Base-by-base conservation (phyloP, 1,140 invertebrate species). In the Euwallacea fornicatus region DNA sequence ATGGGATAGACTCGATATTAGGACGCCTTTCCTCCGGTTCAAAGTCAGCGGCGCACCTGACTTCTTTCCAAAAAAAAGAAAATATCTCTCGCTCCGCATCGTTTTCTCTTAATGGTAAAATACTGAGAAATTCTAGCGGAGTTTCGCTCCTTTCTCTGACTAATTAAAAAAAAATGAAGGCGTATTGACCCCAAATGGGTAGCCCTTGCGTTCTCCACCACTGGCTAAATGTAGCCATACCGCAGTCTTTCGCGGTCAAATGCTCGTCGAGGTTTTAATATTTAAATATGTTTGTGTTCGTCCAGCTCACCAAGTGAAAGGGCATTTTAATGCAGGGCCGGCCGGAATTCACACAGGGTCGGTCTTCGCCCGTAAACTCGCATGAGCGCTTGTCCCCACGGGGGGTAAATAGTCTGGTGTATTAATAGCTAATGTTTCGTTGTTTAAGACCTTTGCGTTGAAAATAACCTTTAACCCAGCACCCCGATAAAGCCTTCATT, bases 221-320 rank as follows among this genome's bases (percentile, higher is more conserved):
- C 66, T 68, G 66, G 65, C 55, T 58, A 68, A 61, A 43, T 68
- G 66, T 68, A 11, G 66, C 66, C 66, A 68, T 68, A 68, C 66
- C 66, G 66, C 66, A 68, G 66, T 68, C 66, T 68, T 68, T 68
- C 66, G 66, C 66, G 66, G 66, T 68, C 66, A 68, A 68, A 60
- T 70, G 68, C 62, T 70, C 55, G 68, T 70, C 68, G 62, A 47
- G 68, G 60, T 63, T 70, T 70, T 70, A 70, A 70, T 70, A 70
- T 70, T 70, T 70, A 70, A 70, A 70, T 70, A 70, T 70, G 68
- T 70, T 70, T 70, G 68, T 70, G 68, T 70, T 64, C 68, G 41
- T 53, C 21, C 21, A 33, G 4, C 21, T 33, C 21, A 33, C 68
- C 59, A 42, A 70, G 60, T 64, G 60, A 70, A 69, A 69, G 67